A percentile compares a stretch with the other conserved stretches of the same genome.
These are phyloP conservation scores for Drosophila persimilis DNA, from an alignment of 1,140 invertebrate genomes.

Conservation along the genomic window DNA sequence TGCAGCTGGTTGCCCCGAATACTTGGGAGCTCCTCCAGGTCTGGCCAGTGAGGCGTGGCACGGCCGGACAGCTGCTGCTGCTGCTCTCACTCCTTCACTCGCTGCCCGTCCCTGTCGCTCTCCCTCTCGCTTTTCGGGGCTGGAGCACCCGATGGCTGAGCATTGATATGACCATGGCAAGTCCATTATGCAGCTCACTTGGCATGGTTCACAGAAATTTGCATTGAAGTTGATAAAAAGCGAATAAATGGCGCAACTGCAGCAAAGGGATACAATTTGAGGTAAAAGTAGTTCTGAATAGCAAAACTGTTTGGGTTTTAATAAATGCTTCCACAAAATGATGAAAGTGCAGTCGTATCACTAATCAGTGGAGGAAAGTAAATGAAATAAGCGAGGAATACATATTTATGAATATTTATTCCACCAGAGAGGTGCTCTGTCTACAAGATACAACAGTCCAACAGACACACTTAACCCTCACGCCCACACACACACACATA, in stretches of 20 bases:
- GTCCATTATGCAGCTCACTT: constrained; percentile 74
- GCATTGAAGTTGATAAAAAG: constrained; percentile 44
- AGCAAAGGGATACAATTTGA: neutral
- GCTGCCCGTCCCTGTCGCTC: neutral
- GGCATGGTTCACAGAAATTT: constrained; percentile 49
- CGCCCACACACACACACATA: no score
- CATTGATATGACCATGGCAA: constrained; percentile 68
- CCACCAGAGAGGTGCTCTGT: no score
- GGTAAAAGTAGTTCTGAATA: constrained; percentile 1
- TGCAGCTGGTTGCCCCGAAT: constrained; percentile 9
- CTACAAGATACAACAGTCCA: no score
- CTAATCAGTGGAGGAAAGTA: no score
- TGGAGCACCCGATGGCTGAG: constrained; percentile 41
- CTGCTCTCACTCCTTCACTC: neutral
- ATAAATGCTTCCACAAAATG: no score
- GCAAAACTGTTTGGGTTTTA: no score
- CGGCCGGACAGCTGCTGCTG: constrained; percentile 40
- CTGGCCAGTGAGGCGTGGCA: neutral
- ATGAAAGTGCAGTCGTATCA: no score
- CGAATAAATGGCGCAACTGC: constrained; percentile 15
- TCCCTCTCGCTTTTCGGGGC: no score
- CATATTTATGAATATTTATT: no score
- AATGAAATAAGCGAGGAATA: no score
- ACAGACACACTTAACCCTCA: no score
- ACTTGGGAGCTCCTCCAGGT: neutral